Evolutionary conservation across 2,797 vertebrate genomes (phyloP).

Genomic region (Uromys caudimaculatus): DNA sequence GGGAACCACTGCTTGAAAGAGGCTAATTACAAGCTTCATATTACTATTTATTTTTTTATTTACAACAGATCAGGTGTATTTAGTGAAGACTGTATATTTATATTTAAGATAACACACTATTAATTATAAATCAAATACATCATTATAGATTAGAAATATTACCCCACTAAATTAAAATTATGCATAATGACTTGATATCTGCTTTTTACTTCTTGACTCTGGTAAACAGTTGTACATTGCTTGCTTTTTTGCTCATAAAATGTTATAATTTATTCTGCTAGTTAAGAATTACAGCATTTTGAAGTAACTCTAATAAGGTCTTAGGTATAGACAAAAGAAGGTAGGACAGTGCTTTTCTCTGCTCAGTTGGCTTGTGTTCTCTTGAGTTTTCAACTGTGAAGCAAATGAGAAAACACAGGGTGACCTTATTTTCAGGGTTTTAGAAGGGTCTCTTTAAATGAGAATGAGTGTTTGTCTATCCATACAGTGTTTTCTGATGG

Average conservation of each 20-base stretch:
- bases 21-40: constrained; percentile 29
- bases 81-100: constrained; percentile 48
- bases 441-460: constrained; percentile 47
- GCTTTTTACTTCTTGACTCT: constrained; percentile 23
- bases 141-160: constrained; percentile 46
- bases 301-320: constrained; percentile 27
- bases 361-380: constrained; percentile 41
- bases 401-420: constrained; percentile 10
- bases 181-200: constrained; percentile 24
- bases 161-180: constrained; percentile 48
- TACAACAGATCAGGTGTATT: constrained; percentile 48
- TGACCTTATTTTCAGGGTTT: constrained; percentile 55
- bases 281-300: constrained; percentile 13
- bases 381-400: constrained; percentile 61
- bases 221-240: constrained; percentile 4
- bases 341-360: constrained; percentile 29
- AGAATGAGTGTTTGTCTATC: constrained; percentile 1
- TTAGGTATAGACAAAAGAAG: constrained; percentile 18
- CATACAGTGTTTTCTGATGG: neutral
- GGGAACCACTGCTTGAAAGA: constrained; percentile 10
- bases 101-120: neutral
- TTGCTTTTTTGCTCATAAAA: constrained; percentile 32
- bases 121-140: constrained; percentile 20
- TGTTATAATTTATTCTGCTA: constrained; percentile 52
- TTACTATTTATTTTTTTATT: neutral